These are phyloP conservation scores for Dasyurus viverrinus DNA, from an alignment of 2,113 vertebrate species.

Conservation along the genomic window DNA sequence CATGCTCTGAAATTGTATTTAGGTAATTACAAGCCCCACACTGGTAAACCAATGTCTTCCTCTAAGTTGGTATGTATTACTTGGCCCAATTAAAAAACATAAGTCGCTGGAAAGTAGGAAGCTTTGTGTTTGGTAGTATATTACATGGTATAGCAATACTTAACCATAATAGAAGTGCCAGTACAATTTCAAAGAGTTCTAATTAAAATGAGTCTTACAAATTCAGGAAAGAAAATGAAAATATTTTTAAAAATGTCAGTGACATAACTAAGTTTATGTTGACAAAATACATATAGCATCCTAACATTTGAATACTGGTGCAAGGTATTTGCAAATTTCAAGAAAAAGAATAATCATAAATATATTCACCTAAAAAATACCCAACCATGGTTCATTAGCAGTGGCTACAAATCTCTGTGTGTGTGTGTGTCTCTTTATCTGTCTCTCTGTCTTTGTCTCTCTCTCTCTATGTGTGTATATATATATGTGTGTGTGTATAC, in stretches of 20 bases:
- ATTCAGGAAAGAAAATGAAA: constrained; percentile 12
- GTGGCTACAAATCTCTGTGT: neutral
- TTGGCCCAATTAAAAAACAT: neutral
- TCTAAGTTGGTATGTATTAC: neutral
- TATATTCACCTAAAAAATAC: constrained; percentile 33
- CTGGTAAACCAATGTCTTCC: neutral
- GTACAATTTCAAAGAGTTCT: constrained; percentile 15
- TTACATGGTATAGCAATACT: neutral
- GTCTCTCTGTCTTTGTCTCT: no score
- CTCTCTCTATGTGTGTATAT: no score
- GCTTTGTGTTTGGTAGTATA: neutral
- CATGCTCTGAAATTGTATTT: neutral
- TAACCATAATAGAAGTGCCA: neutral
- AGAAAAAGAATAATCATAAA: constrained; percentile 16
- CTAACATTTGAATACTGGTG: neutral
- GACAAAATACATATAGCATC: neutral
- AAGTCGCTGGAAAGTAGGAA: neutral
- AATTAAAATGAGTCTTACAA: neutral
- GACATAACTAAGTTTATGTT: neutral
- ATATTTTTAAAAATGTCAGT: neutral
- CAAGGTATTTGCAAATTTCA: constrained; percentile 15
- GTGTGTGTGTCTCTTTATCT: no score
- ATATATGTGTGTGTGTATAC: neutral
- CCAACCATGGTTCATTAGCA: constrained; percentile 28
- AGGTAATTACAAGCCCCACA: constrained; percentile 24